Percentiles rank a stretch among this genome's conserved stretches.
These are phyloP conservation scores for Psettodes erumei DNA, from an alignment of 2,113 vertebrate genomes.

Conservation along the genomic window DNA sequence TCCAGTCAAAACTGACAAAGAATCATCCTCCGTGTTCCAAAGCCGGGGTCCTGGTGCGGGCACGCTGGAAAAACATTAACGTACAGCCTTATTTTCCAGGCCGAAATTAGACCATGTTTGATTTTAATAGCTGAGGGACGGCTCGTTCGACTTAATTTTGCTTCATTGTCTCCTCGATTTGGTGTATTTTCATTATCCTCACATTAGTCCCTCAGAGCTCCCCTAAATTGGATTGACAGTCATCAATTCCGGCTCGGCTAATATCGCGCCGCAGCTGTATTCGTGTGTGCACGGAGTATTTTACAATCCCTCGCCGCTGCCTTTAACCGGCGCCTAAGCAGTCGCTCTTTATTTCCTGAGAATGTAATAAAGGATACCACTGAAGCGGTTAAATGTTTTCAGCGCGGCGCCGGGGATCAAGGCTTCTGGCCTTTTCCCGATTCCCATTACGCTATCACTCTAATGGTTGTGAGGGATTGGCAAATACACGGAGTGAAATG, in stretches of 20 bases:
- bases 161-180: constrained; percentile 3
- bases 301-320: constrained; percentile 5
- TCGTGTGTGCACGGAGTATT: constrained; percentile 20
- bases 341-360: constrained; percentile 42
- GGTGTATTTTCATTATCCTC: constrained; percentile 35
- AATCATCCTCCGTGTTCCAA: constrained; percentile 33
- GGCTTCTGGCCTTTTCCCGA: constrained; percentile 57
- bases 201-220: constrained; percentile 16
- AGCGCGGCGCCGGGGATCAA: constrained; percentile 25
- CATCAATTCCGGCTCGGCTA: constrained; percentile 28
- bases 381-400: constrained; percentile 62
- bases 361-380: constrained; percentile 58
- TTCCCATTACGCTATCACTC: constrained; percentile 53
- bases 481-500: constrained; percentile 54
- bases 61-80: background rate
- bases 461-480: constrained; percentile 54
- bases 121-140: background rate
- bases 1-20: constrained; percentile 40
- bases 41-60: constrained; percentile 4
- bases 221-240: constrained; percentile 38
- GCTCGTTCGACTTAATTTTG: constrained; percentile 5
- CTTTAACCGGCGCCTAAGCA: constrained; percentile 29
- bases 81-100: background rate
- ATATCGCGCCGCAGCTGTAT: constrained; percentile 25
- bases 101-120: background rate